Conservation (phyloP, 1,140 invertebrate genomes). For the Heliconius eleuchia region DNA sequence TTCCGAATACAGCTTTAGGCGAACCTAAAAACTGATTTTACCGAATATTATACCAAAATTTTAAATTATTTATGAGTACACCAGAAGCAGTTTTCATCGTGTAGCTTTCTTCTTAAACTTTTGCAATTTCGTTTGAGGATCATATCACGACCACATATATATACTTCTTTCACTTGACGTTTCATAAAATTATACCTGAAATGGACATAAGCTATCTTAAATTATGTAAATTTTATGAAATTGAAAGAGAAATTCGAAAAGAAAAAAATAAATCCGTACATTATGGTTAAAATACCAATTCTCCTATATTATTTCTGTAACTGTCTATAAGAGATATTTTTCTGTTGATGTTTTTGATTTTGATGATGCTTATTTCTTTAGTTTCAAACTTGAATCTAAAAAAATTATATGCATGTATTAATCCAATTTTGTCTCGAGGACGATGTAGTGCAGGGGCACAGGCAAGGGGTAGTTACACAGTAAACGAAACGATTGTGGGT, state of each 20-base stretch:
- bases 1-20: no score
- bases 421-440: no score
- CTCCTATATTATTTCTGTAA: background rate
- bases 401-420: no score
- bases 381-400: background rate
- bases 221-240: conserved; percentile 26
- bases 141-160: conserved; percentile 32
- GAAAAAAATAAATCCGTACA: background rate
- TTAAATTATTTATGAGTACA: conserved; percentile 22
- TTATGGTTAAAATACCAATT: background rate
- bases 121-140: conserved; percentile 36
- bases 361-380: background rate
- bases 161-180: conserved; percentile 32
- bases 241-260: background rate
- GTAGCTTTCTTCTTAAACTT: conserved; percentile 34
- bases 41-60: conserved; percentile 13
- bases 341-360: no score
- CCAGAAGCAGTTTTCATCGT: conserved; percentile 23
- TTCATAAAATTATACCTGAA: conserved; percentile 34
- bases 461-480: no score
- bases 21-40: no score
- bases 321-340: no score
- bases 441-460: no score
- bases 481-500: no score
- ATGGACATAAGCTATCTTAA: conserved; percentile 16